Evolutionary conservation across 2,888 invertebrate genomes (phyloP), one percentile per base, ranked within the genome.

Genomic region (Macaria liturata): DNA sequence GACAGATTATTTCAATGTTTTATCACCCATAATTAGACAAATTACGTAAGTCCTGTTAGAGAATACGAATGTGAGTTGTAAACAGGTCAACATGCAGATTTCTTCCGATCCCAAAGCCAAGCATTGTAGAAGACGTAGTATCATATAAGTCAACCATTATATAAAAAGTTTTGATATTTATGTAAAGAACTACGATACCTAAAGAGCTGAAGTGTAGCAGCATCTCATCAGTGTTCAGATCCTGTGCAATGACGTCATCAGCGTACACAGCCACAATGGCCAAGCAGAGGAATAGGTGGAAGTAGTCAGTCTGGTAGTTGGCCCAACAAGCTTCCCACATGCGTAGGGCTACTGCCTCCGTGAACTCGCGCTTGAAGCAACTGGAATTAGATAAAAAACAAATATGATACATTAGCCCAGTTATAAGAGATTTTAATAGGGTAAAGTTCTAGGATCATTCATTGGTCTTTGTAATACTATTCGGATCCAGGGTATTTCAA

Each of bases 251-350:
- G 54, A 98, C 97, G 85, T 98, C 98, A 75, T 97, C 97, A 3
- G 96, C 96, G 80, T 98, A 99, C 37, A 98, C 97, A 44, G 96
- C 96, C 64, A 98, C 95, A 74, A 99, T 98, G 54, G 98, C 97
- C 69, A 98, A 93, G 79, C 98, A 98, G 56, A 99, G 93, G 87
- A 99, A 99, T 74, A 99, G 91, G 80, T 99, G 98, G 90, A 99
- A 99, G 84, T 98, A 98, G 83, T 98, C 97, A 0, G 98, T 98
- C 78, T 98, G 94, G 84, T 98, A 98, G 88, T 98, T 98, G 0
- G 98, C 96, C 99, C 99, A 99, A 87, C 98, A 99, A 3, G 98
- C 96, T 88, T 98, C 98, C 98, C 98, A 98, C 96, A 98, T 98
- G 39, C 96, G 93, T 46, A 98, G 93, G 0, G 97, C 97, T 42